Evolutionary conservation across 2,113 vertebrate species (phyloP).

Genomic region (Rafetus swinhoei): DNA sequence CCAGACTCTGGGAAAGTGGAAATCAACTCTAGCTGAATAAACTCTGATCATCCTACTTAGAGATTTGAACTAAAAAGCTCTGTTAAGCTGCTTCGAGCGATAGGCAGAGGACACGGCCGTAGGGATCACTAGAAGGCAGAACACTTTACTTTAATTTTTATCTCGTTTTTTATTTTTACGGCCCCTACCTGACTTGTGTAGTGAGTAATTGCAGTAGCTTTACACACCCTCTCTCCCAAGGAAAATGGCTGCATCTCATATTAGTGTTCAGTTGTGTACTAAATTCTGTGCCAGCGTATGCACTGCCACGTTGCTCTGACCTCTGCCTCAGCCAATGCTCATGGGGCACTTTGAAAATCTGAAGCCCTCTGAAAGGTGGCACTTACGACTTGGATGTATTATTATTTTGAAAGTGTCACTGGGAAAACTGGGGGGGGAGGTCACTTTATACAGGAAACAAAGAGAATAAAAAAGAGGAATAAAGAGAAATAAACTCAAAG

Average conservation of each 20-base stretch:
- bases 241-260: background rate
- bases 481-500: background rate
- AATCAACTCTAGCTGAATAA: constrained; percentile 62
- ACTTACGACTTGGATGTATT: constrained; percentile 29
- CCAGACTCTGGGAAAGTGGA: constrained; percentile 42
- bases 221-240: background rate
- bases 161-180: background rate
- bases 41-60: constrained; percentile 64
- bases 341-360: background rate
- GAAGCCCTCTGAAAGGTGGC: constrained; percentile 1
- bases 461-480: background rate
- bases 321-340: background rate
- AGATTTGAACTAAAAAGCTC: constrained; percentile 74
- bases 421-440: background rate
- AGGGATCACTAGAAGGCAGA: constrained; percentile 31
- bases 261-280: background rate
- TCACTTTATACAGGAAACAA: background rate
- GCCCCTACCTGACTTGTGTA: background rate
- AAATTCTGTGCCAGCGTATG: constrained; percentile 5
- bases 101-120: constrained; percentile 51
- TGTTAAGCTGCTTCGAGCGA: constrained; percentile 52
- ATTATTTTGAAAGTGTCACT: background rate
- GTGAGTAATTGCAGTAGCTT: constrained; percentile 6
- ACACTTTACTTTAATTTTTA: background rate
- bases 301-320: background rate